Percentiles rank a stretch among this genome's conserved stretches.
These are phyloP conservation scores for Trematocara macrostoma DNA, from an alignment of 2,113 vertebrate species.

Conservation along the genomic window DNA sequence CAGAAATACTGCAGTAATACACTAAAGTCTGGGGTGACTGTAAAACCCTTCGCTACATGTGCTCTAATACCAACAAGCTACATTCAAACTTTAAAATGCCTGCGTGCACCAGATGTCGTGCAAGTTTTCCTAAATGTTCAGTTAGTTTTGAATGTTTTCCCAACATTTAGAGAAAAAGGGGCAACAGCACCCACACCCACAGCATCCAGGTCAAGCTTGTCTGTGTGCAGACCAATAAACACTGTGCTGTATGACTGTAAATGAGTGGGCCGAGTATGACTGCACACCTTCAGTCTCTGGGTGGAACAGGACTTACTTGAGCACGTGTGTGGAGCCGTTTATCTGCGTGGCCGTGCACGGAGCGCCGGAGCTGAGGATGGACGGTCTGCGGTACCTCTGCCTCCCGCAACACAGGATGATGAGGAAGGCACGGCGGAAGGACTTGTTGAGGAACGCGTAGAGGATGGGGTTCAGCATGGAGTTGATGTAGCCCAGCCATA, in stretches of 20 bases:
- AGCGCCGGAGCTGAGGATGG: conserved; percentile 80
- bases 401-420: conserved; percentile 96
- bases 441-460: conserved; percentile 99
- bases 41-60: background rate
- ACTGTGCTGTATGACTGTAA: background rate
- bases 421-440: conserved; percentile 98
- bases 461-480: conserved; percentile 98
- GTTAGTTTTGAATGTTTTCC: background rate
- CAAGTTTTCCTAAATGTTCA: background rate
- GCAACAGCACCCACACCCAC: background rate
- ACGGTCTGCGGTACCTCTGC: conserved; percentile 86
- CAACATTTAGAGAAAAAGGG: background rate
- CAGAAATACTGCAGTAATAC: background rate
- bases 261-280: background rate
- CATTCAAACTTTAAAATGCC: background rate
- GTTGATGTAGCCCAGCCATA: conserved; percentile 99
- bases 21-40: background rate
- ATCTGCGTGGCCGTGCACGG: conserved; percentile 89
- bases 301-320: conserved; percentile 81
- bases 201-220: background rate
- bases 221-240: background rate
- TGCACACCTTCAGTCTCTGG: background rate
- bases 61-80: background rate
- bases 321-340: conserved; percentile 91
- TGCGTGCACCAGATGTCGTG: background rate